Base-by-base conservation (phyloP, 2,888 invertebrate species). In the Unio pictorum region DNA sequence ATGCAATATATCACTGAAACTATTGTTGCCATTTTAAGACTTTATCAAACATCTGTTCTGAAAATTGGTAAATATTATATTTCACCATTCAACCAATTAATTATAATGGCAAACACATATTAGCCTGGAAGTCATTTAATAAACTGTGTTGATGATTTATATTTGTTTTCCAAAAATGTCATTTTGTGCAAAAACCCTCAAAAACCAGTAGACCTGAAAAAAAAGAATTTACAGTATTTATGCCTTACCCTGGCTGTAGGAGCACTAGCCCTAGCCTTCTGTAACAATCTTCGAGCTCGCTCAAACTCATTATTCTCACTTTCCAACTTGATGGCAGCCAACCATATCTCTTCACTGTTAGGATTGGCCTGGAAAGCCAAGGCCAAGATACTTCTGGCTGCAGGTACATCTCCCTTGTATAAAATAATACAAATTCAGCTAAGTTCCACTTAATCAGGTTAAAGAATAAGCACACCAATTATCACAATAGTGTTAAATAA, bases 281-380 rank as follows among this genome's bases (percentile, higher is more conserved):
- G 94, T 54, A 99, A 91, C 84, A 99, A 91, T 67, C 96, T 93
- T 17, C 98, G 92, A 23, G 99, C 98, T 87, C 98, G 92, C 85
- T 97, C 97, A 87, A 96, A 98, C 91, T 99, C 98, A 62, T 95
- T 95, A 91, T 99, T 99, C 91, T 99, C 99, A 57, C 97, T 97
- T 91, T 99, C 99, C 68, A 99, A 91, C 89, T 99, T 99, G 11
- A 99, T 98, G 68, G 99, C 99, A 66, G 99, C 99, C 89, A 99
- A 92, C 99, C 99, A 99, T 90, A 99, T 99, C 91, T 99, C 98
- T 89, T 99, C 99, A 0, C 98, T 98, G 91, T 99, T 99, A 0
- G 99, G 98, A 91, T 99, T 99, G 0, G 98, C 90, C 78, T 98
- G 96, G 91, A 99, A 99, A 71, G 99, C 99, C 57, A 97, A 91